phyloP scores from a whole-genome alignment of 2,888 invertebrate genomes.

The Disparrhopalites patrizii region DNA sequence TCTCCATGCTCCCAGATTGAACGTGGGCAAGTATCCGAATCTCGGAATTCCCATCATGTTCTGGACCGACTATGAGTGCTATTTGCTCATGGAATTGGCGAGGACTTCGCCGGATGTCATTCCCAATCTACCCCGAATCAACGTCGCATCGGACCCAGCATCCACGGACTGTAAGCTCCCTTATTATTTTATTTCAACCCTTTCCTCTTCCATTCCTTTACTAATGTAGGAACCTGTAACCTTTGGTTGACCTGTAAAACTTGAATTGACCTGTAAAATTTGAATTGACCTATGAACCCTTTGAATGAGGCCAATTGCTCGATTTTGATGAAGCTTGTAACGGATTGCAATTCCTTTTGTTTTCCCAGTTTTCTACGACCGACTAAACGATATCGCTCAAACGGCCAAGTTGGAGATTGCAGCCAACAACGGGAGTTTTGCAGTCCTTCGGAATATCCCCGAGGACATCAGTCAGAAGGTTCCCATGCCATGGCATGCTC shows the following conservation, averaged over 20 bases:
- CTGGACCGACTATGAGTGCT: conserved; percentile 23
- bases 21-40: not conserved
- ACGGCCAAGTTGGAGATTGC: not conserved
- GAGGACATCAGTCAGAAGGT: not conserved
- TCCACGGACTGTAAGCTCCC: conserved; percentile 10
- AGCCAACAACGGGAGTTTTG: not conserved
- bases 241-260: not conserved
- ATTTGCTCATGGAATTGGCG: conserved; percentile 13
- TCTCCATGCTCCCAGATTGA: conserved; percentile 3
- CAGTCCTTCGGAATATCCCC: not conserved
- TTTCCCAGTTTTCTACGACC: conserved; percentile 7
- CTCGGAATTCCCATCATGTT: conserved; percentile 7
- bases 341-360: not conserved
- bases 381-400: conserved; percentile 4
- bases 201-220: no score
- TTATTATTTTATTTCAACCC: no score
- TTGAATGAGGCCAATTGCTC: no score
- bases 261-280: not conserved
- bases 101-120: conserved; percentile 3
- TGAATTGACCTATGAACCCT: not conserved
- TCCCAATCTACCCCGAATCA: not conserved
- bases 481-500: conserved; percentile 15
- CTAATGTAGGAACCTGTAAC: no score
- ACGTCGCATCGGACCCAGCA: conserved; percentile 8
- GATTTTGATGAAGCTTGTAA: not conserved